Base-by-base conservation (phyloP, 2,113 vertebrate genomes). In the Pteropus alecto region DNA sequence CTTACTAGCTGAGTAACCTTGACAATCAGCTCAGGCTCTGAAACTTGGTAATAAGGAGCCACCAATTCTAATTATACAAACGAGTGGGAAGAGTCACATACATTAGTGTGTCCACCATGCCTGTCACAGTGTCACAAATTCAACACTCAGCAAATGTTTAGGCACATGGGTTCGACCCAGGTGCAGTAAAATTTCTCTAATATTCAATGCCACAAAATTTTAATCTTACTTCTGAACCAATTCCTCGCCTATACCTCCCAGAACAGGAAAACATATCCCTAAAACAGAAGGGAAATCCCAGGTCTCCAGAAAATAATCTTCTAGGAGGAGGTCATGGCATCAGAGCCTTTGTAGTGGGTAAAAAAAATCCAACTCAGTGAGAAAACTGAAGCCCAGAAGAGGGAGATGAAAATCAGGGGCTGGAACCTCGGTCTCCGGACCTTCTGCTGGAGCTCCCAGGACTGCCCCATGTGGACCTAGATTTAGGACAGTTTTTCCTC, bases 381-480 rank as follows among this genome's bases (percentile, higher is more conserved):
- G 60, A 67, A 96, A 60, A 35, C 56, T 2, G 35, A 82, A 48
- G 21, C n/a, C 54, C 70, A 41, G 54, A 28, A 12, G 16, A 38
- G 33, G 77, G 26, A 41, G 15, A 22, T n/a, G 10, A 28, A 21
- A 30, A 1, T n/a, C 15, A 30, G 7, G 38, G 33, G 2, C 41
- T 46, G 24, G 63, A 35, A 16, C 22, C 91, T n/a, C 30, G 19
- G 35, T 46, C 12, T 77, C 48, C 48, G 3, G 0, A 7, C 60
- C 88, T 74, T 58, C 92, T 65, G 77, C 73, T 33, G 73, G 21
- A 33, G 26, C 67, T 67, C 28, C 43, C 6, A 6, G 54, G 35
- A 6, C 71, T 2, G 26, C 8, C 81, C 43, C 21, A 3, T 0
- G 1, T 0, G 7, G 30, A 46, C 58, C 68, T 28, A 43, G 30